phyloP scores from a whole-genome alignment of 2,113 vertebrate genomes.

The Vidua macroura region DNA sequence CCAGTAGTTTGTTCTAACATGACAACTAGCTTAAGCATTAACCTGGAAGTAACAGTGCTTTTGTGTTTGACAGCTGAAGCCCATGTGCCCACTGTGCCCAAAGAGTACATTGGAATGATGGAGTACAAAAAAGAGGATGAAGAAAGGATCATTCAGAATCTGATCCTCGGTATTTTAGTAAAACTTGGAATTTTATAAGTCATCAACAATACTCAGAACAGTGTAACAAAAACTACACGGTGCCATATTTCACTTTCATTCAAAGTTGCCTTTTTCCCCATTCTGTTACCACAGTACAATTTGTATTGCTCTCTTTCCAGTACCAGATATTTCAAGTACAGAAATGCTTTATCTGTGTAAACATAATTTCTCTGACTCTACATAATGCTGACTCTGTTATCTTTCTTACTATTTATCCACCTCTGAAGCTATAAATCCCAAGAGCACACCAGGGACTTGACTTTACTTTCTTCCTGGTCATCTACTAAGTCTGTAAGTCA shows the following conservation, averaged over 20 bases:
- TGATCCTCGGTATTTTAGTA: constrained; percentile 84
- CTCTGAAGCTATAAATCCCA: neutral
- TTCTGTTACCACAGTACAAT: neutral
- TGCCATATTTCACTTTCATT: neutral
- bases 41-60: neutral
- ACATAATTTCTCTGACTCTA: neutral
- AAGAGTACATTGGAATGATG: constrained; percentile 93
- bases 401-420: neutral
- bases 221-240: neutral
- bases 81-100: constrained; percentile 54
- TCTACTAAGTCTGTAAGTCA: neutral
- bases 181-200: neutral
- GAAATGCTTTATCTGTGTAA: neutral
- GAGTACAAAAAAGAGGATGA: constrained; percentile 89
- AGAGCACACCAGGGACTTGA: neutral
- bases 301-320: neutral
- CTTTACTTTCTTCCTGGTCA: constrained; percentile 12
- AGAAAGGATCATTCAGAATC: constrained; percentile 82
- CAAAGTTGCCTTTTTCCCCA: neutral
- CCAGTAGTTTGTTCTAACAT: neutral
- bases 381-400: neutral
- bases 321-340: neutral
- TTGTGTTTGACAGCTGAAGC: constrained; percentile 73
- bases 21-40: neutral
- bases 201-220: neutral